Conservation (phyloP, 2,888 invertebrate genomes). For the Aleiodes leptofemur region DNA sequence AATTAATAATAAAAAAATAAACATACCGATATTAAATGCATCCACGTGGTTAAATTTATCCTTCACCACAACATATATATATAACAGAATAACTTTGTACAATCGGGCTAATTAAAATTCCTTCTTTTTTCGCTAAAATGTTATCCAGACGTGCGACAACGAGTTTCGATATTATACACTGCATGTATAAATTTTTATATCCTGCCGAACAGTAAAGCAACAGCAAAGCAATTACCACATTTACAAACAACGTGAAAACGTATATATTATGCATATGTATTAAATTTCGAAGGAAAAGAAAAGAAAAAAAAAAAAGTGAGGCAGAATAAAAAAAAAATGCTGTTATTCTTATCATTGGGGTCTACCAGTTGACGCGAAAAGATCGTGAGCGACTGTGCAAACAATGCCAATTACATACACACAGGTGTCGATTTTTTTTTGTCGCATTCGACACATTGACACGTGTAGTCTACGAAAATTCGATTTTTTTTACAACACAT, state of each 20-base stretch:
- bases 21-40: constrained; percentile 27
- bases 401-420: constrained; percentile 71
- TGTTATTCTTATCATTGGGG: constrained; percentile 43
- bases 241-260: constrained; percentile 38
- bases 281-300: background rate
- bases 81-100: constrained; percentile 40
- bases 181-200: constrained; percentile 28
- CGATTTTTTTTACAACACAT: no score
- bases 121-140: constrained; percentile 32
- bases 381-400: constrained; percentile 67
- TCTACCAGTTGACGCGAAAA: constrained; percentile 49
- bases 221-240: constrained; percentile 49
- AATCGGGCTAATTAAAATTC: constrained; percentile 68
- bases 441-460: constrained; percentile 37
- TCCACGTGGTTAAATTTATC: constrained; percentile 38
- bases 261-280: constrained; percentile 25
- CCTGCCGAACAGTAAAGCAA: background rate
- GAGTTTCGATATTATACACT: constrained; percentile 26
- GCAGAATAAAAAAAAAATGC: background rate
- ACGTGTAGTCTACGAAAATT: constrained; percentile 16
- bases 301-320: no score
- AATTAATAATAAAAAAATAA: no score
- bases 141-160: constrained; percentile 38
- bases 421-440: constrained; percentile 67
- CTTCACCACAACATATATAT: constrained; percentile 42